Conservation (phyloP, 2,113 vertebrate species). For the Ahaetulla prasina region DNA sequence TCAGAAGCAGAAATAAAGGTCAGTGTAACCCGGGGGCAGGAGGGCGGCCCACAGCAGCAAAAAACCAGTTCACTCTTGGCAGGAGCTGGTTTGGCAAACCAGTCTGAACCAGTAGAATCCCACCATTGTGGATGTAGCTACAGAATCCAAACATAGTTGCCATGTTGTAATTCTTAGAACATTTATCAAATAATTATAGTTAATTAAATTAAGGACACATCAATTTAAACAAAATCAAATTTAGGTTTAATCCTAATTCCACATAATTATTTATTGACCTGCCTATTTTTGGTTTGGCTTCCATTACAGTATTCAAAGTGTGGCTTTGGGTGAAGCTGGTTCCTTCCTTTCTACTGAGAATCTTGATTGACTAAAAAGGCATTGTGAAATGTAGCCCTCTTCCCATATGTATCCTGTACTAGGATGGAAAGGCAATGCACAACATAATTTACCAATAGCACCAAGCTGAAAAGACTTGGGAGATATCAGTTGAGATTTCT, state of each 20-base stretch:
- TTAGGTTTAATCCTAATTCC: not conserved
- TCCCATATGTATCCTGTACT: not conserved
- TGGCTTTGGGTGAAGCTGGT: not conserved
- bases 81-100: too few species aligned
- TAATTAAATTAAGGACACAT: not conserved
- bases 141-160: not conserved
- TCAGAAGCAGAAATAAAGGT: too few species aligned
- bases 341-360: not conserved
- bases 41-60: too few species aligned
- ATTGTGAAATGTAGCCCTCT: not conserved
- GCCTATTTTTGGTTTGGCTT: not conserved
- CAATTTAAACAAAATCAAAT: not conserved
- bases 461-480: not conserved
- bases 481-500: not conserved
- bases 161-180: not conserved
- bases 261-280: not conserved
- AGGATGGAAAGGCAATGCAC: not conserved
- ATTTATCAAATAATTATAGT: not conserved
- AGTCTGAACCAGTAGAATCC: too few species aligned
- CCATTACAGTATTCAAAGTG: not conserved
- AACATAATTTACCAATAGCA: not conserved
- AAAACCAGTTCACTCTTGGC: too few species aligned
- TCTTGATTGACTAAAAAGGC: not conserved
- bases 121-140: not conserved
- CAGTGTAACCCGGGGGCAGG: too few species aligned